A percentile compares a stretch with the other conserved stretches of the same genome.
These are phyloP conservation scores for Lycocorax pyrrhopterus DNA, from an alignment of 2,113 vertebrate species.

Conservation along the genomic window DNA sequence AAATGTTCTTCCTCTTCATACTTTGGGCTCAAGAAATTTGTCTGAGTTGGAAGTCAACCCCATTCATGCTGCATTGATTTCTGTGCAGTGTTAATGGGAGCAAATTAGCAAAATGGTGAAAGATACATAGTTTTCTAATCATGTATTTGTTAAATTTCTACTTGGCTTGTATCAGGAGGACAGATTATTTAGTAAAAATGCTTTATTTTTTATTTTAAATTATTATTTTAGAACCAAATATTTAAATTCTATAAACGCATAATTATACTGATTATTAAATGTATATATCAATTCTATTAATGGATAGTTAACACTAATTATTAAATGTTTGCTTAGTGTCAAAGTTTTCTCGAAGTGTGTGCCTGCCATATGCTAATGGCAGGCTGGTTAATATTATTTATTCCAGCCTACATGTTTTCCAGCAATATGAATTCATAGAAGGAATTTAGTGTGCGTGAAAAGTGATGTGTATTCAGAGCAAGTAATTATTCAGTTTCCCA, in stretches of 20 bases:
- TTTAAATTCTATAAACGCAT: background rate
- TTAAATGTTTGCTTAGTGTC: background rate
- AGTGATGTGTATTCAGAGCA: background rate
- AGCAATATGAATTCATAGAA: background rate
- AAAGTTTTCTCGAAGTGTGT: background rate
- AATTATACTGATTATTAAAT: background rate
- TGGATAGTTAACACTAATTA: background rate
- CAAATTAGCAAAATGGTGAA: background rate
- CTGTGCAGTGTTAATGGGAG: background rate
- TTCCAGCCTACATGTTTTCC: constrained; percentile 2
- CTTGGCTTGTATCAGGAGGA: background rate
- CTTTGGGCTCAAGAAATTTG: background rate
- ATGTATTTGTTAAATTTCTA: background rate
- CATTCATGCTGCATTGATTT: background rate
- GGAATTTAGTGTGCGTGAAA: background rate
- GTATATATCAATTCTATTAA: background rate
- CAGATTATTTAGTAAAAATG: background rate
- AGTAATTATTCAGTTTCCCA: background rate
- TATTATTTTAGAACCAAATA: background rate
- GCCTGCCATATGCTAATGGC: constrained; percentile 33
- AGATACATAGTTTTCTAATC: background rate
- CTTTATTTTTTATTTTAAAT: background rate
- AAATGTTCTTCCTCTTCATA: background rate
- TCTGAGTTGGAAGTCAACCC: background rate
- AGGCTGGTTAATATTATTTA: constrained; percentile 29